A percentile compares a stretch with the other conserved stretches of the same genome.
Conservation (phyloP, 2,797 vertebrate genomes). For the Phrynocephalus guinanensis region DNA sequence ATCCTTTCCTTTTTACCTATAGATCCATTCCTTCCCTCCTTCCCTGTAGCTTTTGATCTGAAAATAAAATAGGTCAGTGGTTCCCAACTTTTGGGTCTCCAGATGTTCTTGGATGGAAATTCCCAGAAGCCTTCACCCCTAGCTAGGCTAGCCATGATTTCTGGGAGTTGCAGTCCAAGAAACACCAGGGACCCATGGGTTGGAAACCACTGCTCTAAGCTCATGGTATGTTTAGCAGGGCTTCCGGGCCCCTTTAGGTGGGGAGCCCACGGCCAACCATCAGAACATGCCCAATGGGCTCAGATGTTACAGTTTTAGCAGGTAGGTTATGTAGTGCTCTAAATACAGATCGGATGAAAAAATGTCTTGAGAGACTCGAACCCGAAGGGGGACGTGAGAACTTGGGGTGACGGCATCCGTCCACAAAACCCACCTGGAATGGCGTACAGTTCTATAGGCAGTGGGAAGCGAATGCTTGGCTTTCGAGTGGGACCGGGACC, state of each 20-base stretch:
- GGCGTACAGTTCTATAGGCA: constrained; percentile 89
- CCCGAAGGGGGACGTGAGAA: not conserved
- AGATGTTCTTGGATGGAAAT: too few relatives aligned
- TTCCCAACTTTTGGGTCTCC: too few relatives aligned
- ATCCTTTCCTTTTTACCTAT: too few relatives aligned
- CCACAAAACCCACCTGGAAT: constrained; percentile 85
- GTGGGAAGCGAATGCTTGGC: constrained; percentile 92
- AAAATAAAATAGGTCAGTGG: too few relatives aligned
- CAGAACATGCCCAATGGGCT: not conserved
- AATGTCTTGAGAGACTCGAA: not conserved
- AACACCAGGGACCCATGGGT: too few relatives aligned
- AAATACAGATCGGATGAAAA: not conserved
- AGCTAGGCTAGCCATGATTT: too few relatives aligned
- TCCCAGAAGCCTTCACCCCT: too few relatives aligned
- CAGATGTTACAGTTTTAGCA: not conserved
- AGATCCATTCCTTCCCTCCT: too few relatives aligned
- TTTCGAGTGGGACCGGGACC: constrained; percentile 83
- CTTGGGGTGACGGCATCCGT: not conserved
- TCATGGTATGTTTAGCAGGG: not conserved
- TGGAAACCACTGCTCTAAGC: too few relatives aligned
- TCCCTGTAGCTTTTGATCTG: too few relatives aligned
- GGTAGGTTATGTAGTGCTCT: not conserved
- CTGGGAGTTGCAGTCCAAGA: too few relatives aligned
- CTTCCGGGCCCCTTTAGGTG: not conserved
- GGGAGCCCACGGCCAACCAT: not conserved